Evolutionary conservation across 1,140 invertebrate species (phyloP).

Genomic region (Drosophila triauraria): DNA sequence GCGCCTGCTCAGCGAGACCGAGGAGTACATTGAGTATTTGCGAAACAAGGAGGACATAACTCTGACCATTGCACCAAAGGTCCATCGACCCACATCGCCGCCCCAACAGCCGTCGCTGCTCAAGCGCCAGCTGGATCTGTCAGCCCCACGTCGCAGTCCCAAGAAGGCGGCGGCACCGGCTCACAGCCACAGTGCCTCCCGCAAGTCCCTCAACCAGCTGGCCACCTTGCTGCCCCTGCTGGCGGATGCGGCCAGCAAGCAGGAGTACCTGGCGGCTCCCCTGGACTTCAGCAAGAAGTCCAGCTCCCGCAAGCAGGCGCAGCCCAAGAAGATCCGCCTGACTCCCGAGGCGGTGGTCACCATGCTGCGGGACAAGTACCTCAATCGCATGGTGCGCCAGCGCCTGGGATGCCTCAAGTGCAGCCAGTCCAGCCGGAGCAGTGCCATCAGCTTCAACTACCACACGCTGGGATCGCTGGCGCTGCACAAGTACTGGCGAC

Average conservation of each 20-base stretch:
- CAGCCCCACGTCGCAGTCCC: slow-evolving; percentile 66
- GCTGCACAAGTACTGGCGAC: slow-evolving; percentile 85
- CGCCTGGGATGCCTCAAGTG: slow-evolving; percentile 70
- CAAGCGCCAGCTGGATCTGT: slow-evolving; percentile 73
- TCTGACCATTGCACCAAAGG: slow-evolving; percentile 77
- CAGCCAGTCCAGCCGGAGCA: slow-evolving; percentile 29
- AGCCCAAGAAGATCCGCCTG: slow-evolving; percentile 83
- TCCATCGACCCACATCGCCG: slow-evolving; percentile 15
- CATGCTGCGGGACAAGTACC: slow-evolving; percentile 77
- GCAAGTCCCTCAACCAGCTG: slow-evolving; percentile 75
- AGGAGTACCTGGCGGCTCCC: slow-evolving; percentile 76
- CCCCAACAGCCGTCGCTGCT: slow-evolving; percentile 55
- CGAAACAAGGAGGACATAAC: slow-evolving; percentile 84
- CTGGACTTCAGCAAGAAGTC: slow-evolving; percentile 81
- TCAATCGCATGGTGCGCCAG: slow-evolving; percentile 76
- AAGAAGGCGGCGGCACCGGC: slow-evolving; percentile 51
- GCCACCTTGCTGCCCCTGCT: slow-evolving; percentile 74
- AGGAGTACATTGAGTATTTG: slow-evolving; percentile 84
- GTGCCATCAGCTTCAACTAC: slow-evolving; percentile 82
- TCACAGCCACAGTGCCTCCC: slow-evolving; percentile 27
- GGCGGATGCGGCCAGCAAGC: slow-evolving; percentile 79
- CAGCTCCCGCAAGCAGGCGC: slow-evolving; percentile 82
- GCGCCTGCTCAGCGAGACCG: slow-evolving; percentile 76
- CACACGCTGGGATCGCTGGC: slow-evolving; percentile 85
- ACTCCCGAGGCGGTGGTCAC: slow-evolving; percentile 71